Percentiles rank a stretch among this genome's conserved stretches.
Conservation (phyloP, 2,888 invertebrate genomes). For the Monoplex corrugatus region DNA sequence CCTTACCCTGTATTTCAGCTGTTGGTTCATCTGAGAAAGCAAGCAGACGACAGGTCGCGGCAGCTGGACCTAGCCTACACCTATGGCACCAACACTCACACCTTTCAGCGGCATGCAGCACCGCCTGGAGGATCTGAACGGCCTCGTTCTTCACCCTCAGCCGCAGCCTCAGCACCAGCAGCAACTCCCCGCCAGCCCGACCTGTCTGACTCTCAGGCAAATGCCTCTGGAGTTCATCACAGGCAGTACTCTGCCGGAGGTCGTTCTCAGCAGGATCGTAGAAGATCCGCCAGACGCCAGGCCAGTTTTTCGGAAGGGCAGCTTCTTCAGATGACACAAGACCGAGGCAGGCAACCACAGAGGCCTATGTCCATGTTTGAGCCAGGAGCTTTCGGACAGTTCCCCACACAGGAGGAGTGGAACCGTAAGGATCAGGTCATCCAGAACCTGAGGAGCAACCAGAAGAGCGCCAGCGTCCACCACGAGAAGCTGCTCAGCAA, state of each 20-base stretch:
- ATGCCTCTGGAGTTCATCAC: neutral
- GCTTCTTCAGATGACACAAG: neutral
- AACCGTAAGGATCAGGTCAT: conserved; percentile 36
- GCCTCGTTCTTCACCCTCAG: neutral
- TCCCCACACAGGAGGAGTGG: conserved; percentile 16
- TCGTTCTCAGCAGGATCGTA: neutral
- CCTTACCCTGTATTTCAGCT: too few relatives aligned
- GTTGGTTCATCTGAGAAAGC: conserved; percentile 31
- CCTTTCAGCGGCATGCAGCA: neutral
- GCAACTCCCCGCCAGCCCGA: neutral
- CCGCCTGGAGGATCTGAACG: neutral
- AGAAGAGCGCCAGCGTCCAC: neutral
- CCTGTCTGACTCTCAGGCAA: neutral
- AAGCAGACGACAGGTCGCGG: conserved; percentile 46
- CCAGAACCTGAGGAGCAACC: conserved; percentile 30
- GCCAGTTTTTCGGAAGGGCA: neutral
- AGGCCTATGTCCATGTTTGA: conserved; percentile 49
- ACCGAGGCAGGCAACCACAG: neutral
- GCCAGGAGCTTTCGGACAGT: neutral
- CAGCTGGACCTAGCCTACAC: conserved; percentile 44
- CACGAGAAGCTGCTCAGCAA: conserved; percentile 32
- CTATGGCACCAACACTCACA: conserved; percentile 17
- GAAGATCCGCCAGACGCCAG: neutral
- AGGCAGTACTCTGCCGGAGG: neutral
- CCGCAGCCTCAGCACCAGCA: neutral